Evolutionary conservation across 2,888 invertebrate species (phyloP), one percentile per base, ranked within the genome.

Genomic region (Chrysotoxum bicinctum): DNA sequence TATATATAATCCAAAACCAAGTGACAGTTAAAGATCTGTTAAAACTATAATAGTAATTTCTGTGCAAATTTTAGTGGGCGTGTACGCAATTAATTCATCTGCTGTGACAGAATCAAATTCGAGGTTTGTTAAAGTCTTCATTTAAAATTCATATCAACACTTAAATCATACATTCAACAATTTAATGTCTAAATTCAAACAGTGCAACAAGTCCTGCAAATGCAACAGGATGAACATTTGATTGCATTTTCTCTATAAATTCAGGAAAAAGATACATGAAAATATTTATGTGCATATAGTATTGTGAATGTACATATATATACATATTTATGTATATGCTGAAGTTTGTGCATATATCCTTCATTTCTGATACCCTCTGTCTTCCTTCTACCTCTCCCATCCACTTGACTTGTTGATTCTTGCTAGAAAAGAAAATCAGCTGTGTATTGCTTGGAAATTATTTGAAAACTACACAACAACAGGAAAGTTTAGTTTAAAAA

Each of bases 201-300:
- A 10, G 45, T 62, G 78, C 83, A 83, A 83, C 83, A 83, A 83
- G 83, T 83, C 78, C 69, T 78, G 26, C 40, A 78, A 40, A 78
- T 78, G 78, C 83, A 83, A 83, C 83, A 83, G 74, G 74, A 74
- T 60, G 66, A 75, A 66, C 50, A 72, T 56, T 58, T 60, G 37
- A 69, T 77, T 58, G 26, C 19, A 43, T 66, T 35, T 52, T 48
- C 62, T 43, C 7, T 50, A 23, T 50, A 74, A 73, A 64, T 69
- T 48, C 73, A 73, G 50, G 48, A 72, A 37, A 69, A 72, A 72
- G 70, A 72, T 66, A 66, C 72, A 52, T 77, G 73, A 82, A 77
- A 83, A 78, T 73, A 80, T 77, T 45, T 62, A 19, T 37, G 40
- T 32, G 30, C 23, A 9, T 45, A 30, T n/a, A 14, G 8, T 21